These are phyloP conservation scores for Druceiella hillmani DNA, from an alignment of 2,888 invertebrate species.

Conservation along the genomic window DNA sequence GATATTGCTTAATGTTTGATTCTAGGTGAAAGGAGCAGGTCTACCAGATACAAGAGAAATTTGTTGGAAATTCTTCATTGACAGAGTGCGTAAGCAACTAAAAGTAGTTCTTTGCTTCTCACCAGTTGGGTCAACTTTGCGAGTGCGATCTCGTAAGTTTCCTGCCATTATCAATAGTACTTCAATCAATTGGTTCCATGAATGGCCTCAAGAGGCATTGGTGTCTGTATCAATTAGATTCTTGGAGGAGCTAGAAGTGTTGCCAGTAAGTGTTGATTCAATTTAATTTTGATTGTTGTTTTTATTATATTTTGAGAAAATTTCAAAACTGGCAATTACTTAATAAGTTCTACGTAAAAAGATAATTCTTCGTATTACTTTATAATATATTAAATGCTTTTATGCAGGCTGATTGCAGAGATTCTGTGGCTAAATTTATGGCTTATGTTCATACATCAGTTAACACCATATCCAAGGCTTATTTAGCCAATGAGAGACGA, in stretches of 20 bases:
- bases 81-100: slow-evolving; percentile 82
- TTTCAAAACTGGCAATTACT: no score
- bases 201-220: slow-evolving; percentile 97
- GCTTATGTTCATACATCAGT: slow-evolving; percentile 92
- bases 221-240: slow-evolving; percentile 90
- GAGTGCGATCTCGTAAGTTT: slow-evolving; percentile 90
- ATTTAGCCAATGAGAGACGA: slow-evolving; percentile 83
- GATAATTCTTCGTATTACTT: slow-evolving; percentile 16
- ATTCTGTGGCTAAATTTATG: slow-evolving; percentile 90
- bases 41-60: slow-evolving; percentile 89
- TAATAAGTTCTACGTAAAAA: no score
- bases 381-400: slow-evolving; percentile 16
- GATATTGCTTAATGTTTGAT: background rate
- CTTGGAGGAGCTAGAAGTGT: slow-evolving; percentile 69
- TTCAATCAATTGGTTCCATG: slow-evolving; percentile 97
- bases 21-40: slow-evolving; percentile 76
- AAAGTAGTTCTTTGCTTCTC: slow-evolving; percentile 96
- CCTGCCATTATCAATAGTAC: slow-evolving; percentile 95
- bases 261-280: slow-evolving; percentile 57
- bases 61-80: slow-evolving; percentile 97
- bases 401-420: slow-evolving; percentile 60
- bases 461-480: slow-evolving; percentile 81
- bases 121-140: slow-evolving; percentile 89
- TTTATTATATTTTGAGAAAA: slow-evolving; percentile 1
- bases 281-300: slow-evolving; percentile 6